phyloP scores from a whole-genome alignment of 1,140 invertebrate genomes.

The Tribolium madens region DNA sequence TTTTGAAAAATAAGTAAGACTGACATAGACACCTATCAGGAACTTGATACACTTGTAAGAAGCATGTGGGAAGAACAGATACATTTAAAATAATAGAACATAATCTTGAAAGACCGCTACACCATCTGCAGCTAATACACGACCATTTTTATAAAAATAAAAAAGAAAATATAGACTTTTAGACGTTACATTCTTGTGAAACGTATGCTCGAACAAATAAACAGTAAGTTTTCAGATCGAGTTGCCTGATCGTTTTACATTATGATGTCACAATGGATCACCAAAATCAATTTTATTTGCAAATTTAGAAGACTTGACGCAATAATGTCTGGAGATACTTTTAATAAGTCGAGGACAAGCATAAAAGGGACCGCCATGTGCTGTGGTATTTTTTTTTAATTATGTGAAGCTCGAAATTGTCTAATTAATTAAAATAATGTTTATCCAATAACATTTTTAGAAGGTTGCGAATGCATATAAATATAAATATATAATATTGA shows the following conservation, averaged over 20 bases:
- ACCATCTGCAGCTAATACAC: slow-evolving; percentile 27
- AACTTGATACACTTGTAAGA: slow-evolving; percentile 7
- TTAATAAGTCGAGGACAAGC: slow-evolving; percentile 26
- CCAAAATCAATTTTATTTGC: slow-evolving; percentile 23
- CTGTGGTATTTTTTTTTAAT: background rate
- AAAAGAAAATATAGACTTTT: background rate
- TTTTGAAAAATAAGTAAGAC: slow-evolving; percentile 12
- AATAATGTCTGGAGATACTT: background rate
- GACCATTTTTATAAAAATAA: slow-evolving; percentile 13
- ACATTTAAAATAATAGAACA: slow-evolving; percentile 21
- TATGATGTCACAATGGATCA: background rate
- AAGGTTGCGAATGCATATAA: slow-evolving; percentile 15
- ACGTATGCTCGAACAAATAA: background rate
- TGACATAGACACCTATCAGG: slow-evolving; percentile 1
- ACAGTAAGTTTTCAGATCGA: background rate
- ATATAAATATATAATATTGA: no score
- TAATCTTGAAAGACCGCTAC: background rate
- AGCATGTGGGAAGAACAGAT: slow-evolving; percentile 11
- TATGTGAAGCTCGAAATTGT: slow-evolving; percentile 8
- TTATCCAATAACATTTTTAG: slow-evolving; percentile 10
- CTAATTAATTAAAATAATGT: slow-evolving; percentile 27
- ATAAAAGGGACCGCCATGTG: slow-evolving; percentile 5
- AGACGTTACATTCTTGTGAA: background rate
- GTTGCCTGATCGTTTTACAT: slow-evolving; percentile 6
- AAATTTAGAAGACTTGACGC: slow-evolving; percentile 5